phyloP scores from a whole-genome alignment of 2,113 vertebrate species.

The Dolichallabes microphthalmus region DNA sequence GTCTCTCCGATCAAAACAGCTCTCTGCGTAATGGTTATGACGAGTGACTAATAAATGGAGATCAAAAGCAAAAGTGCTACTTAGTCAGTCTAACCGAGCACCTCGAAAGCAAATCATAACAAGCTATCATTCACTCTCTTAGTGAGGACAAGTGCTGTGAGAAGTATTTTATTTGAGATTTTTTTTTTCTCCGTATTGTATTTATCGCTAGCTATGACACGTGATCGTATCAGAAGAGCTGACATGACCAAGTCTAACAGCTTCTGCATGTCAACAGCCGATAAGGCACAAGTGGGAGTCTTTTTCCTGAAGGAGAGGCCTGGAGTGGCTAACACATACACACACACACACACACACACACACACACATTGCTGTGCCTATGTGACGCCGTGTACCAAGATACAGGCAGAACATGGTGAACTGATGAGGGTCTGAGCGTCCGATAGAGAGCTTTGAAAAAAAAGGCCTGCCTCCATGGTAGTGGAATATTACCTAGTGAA shows the following conservation, averaged over 20 bases:
- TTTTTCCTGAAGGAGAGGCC: constrained; percentile 36
- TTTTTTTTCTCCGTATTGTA: background rate
- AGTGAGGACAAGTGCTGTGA: constrained; percentile 9
- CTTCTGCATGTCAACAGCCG: constrained; percentile 44
- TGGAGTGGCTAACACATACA: constrained; percentile 16
- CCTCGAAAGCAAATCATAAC: constrained; percentile 29
- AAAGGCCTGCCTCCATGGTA: background rate
- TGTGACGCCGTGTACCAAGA: constrained; percentile 47
- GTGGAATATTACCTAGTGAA: constrained; percentile 8
- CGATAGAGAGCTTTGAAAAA: constrained; percentile 22
- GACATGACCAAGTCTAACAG: constrained; percentile 28
- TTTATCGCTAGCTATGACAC: constrained; percentile 21
- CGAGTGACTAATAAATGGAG: constrained; percentile 33
- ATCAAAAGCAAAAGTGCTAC: constrained; percentile 26
- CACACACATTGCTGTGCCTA: constrained; percentile 34
- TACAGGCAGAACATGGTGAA: constrained; percentile 43
- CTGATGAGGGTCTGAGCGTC: constrained; percentile 35
- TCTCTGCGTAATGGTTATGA: constrained; percentile 33
- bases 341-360: constrained; percentile 5
- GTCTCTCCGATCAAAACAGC: constrained; percentile 44
- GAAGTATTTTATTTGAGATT: constrained; percentile 20
- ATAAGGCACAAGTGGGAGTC: constrained; percentile 42
- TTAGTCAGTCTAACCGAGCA: constrained; percentile 16
- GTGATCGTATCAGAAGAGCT: constrained; percentile 24
- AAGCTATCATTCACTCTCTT: constrained; percentile 17